Percentiles rank a stretch among this genome's conserved stretches.
These are phyloP conservation scores for Clusia tigrina DNA, from an alignment of 2,888 invertebrate species.

Conservation along the genomic window DNA sequence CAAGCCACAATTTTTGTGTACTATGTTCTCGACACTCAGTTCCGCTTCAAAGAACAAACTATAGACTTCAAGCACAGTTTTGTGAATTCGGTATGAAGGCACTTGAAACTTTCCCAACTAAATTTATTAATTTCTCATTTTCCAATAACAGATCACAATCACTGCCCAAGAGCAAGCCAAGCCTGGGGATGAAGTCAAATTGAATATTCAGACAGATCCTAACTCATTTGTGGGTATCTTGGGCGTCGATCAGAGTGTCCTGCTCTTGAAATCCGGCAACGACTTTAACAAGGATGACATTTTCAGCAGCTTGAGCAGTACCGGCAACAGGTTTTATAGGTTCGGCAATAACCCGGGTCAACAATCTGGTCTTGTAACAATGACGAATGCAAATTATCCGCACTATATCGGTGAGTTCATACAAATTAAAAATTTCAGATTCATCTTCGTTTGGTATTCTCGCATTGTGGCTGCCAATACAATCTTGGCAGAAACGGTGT, in stretches of 20 bases:
- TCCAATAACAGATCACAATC: constrained; percentile 27
- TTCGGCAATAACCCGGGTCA: constrained; percentile 65
- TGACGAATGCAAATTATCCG: constrained; percentile 40
- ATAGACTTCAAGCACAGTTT: constrained; percentile 78
- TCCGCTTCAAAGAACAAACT: constrained; percentile 83
- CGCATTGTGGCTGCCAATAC: too few relatives aligned
- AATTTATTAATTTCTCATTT: neutral
- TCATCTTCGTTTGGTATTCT: too few relatives aligned
- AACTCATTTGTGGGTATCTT: constrained; percentile 83
- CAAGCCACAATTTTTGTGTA: constrained; percentile 81
- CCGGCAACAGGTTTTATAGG: constrained; percentile 65
- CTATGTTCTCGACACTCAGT: constrained; percentile 75
- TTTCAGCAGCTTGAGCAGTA: constrained; percentile 66
- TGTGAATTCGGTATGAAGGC: constrained; percentile 75
- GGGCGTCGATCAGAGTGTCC: constrained; percentile 81
- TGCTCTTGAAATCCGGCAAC: constrained; percentile 74
- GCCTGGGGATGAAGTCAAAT: constrained; percentile 77
- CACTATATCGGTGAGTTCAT: constrained; percentile 34
- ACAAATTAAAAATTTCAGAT: too few relatives aligned
- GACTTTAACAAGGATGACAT: constrained; percentile 14
- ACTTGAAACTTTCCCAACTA: neutral
- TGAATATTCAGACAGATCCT: constrained; percentile 79
- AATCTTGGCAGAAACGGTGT: too few relatives aligned
- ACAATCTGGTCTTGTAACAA: constrained; percentile 51
- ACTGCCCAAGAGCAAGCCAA: constrained; percentile 67